Evolutionary conservation across 2,797 vertebrate species (phyloP).

Genomic region (Parauchenoglanis ngamensis): DNA sequence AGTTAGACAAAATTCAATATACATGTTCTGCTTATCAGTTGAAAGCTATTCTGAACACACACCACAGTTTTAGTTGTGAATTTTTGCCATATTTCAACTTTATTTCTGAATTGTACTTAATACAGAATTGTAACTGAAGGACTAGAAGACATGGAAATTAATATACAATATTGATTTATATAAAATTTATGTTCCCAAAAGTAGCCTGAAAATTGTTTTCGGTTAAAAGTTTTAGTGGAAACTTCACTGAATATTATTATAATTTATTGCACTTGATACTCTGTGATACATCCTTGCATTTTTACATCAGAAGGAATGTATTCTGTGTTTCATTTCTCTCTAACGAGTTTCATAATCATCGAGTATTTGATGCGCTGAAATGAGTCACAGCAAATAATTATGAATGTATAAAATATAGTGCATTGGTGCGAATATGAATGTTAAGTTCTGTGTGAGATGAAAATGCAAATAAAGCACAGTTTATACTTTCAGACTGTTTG

Average conservation of each 20-base stretch:
- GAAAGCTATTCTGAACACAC: neutral
- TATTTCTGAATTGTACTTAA: neutral
- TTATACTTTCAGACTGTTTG: neutral
- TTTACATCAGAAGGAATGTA: neutral
- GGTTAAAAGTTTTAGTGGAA: neutral
- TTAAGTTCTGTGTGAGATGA: neutral
- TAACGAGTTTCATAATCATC: neutral
- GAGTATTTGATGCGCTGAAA: neutral
- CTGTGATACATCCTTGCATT: neutral
- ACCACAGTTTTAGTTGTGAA: neutral
- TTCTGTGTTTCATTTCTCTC: neutral
- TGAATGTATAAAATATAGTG: neutral
- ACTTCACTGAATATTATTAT: neutral
- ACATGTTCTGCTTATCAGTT: neutral
- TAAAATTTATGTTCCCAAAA: neutral
- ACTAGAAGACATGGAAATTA: neutral
- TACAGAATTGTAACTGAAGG: neutral
- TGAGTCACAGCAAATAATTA: neutral
- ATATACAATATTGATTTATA: neutral
- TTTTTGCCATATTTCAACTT: neutral
- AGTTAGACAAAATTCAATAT: neutral
- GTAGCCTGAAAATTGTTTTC: no score
- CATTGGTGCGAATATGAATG: neutral
- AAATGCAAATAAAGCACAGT: constrained; percentile 3
- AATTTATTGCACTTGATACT: no score